Evolutionary conservation across 2,888 invertebrate species (phyloP), one percentile per base, ranked within the genome.

Genomic region (Heterodera filipjevi): DNA sequence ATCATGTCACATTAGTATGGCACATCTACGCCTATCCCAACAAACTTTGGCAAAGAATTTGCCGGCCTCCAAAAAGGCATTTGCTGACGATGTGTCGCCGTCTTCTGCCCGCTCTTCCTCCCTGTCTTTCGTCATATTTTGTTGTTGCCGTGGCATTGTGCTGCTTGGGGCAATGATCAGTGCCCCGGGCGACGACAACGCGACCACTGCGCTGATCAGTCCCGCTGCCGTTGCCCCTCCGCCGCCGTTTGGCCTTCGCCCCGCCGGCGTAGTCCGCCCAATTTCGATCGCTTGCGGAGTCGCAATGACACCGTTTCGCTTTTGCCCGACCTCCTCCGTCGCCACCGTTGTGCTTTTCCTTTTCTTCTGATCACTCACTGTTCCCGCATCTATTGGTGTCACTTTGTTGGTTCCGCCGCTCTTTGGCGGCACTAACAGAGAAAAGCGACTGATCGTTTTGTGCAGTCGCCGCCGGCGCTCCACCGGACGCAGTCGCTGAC

Each of bases 21-120:
- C 39, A 39, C 39, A 39, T 39, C 10, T 6, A 3, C 39, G 39
- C 39, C 3, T 6, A 39, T 39, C 39, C 39, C 46, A 12, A 49
- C 46, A 49, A 49, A 59, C 77, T 33, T 79, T 79, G n/a, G 59
- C 79, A 68, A 79, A 79, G 35, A 79, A 79, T 79, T 79, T 79
- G 44, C 79, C 79, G 6, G 71, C 78, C 32, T 78, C 77, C 32
- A 79, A 70, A 77, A 49, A 77, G 44, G 35, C 68, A 12, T 53
- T 30, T 14, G 76, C 79, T n/a, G 53, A n/a, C 6, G 71, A 44
- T 39, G 73, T 49, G 59, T 66, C 77, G 33, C 66, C 79, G 19
- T 22, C 33, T 16, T 19, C 30, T 33, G 32, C 19, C 12, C 19
- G 32, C 16, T 71, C n/a, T 66, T 66, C 66, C 39, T 39, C 39